phyloP scores from a whole-genome alignment of 2,797 vertebrate species.

The Phoeniculus purpureus region DNA sequence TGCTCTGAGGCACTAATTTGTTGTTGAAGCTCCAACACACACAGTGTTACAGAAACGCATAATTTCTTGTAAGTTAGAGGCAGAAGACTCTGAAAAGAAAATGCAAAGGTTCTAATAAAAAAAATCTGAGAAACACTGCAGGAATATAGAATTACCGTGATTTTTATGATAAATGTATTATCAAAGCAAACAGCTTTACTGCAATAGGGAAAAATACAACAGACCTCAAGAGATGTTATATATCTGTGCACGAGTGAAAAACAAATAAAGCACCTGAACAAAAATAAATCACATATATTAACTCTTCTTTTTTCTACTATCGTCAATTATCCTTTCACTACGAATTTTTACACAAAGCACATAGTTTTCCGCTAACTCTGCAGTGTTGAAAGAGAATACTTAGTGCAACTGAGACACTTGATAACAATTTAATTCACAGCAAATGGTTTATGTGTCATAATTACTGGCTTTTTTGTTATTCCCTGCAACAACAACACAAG shows the following conservation, averaged over 20 bases:
- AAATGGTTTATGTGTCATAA: background rate
- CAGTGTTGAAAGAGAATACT: background rate
- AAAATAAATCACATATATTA: background rate
- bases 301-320: background rate
- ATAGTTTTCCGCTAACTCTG: background rate
- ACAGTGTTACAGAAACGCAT: background rate
- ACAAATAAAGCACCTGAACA: background rate
- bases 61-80: background rate
- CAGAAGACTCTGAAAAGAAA: background rate
- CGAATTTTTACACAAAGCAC: background rate
- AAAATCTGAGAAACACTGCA: background rate
- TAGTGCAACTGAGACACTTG: background rate
- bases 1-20: conserved; percentile 15
- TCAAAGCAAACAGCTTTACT: background rate
- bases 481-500: background rate
- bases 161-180: conserved; percentile 51
- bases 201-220: background rate
- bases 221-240: background rate
- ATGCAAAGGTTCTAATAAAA: background rate
- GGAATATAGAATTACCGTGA: background rate
- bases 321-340: background rate
- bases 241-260: background rate
- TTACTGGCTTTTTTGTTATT: background rate
- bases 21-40: background rate
- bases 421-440: background rate